Base-by-base conservation (phyloP, 2,888 invertebrate species). In the Tridacna gigas region DNA sequence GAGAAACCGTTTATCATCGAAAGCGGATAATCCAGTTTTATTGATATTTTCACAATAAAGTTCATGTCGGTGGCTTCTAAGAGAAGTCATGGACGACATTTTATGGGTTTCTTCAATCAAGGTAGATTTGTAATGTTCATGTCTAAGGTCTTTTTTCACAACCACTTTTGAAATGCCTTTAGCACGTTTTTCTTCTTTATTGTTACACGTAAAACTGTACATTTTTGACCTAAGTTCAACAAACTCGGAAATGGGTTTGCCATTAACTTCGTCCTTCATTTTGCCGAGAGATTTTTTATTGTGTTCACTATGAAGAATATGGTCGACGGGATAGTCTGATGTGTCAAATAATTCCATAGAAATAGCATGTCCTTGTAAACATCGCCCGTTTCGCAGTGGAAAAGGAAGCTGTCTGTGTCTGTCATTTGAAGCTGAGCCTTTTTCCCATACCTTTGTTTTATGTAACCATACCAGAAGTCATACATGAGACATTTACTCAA, bases 401-500 rank as follows among this genome's bases (percentile, higher is more conserved):
- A 86, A 22, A 80, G 56, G 37, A 86, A 37, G 20, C 63, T 66
- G 25, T 84, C 85, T 13, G 88, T 88, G 51, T 88, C 88, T 12
- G 84, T 86, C 66, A 92, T 80, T n/a, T 80, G 77, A 13, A 86
- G 77, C 61, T 78, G 74, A 20, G 75, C 75, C 1, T 48, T 78
- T 4, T 74, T 7, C 51, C 69, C 80, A 48, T 84, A 86, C 60
- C 77, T 77, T 5, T 11, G 0, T 56, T 86, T 84, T 18, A 86
- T 73, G 28, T 82, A 73, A 78, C 92, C 89, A 78, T 94, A 95
- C 77, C 88, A 82, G 73, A 95, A 95, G 69, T 94, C 92, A 83
- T 95, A 95, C 90, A 95, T 93, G 28, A 92, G 84, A 1, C 82
- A 79, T 91, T 95, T 95, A 0, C 92, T 93, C 48, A 95, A 45